These are phyloP conservation scores for Palythoa grandis DNA, from an alignment of 92 coral and sea anemone species.

Conservation along the genomic window DNA sequence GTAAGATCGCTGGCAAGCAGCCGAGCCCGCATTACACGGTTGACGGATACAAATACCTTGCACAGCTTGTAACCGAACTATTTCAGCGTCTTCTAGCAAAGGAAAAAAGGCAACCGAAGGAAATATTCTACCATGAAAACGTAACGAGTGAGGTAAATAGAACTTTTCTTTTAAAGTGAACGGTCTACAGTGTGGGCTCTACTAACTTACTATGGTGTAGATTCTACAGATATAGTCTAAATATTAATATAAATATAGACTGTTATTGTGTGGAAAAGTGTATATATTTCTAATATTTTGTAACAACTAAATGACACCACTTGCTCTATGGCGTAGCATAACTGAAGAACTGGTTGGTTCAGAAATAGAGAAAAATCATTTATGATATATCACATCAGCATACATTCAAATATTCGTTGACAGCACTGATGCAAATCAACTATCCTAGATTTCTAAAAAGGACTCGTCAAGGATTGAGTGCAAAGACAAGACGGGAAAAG, in stretches of 20 bases:
- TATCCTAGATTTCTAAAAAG: neutral
- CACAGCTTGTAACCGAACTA: slow-evolving; percentile 49
- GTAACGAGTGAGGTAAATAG: neutral
- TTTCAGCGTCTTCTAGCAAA: slow-evolving; percentile 30
- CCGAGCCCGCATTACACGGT: slow-evolving; percentile 78
- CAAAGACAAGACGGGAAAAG: slow-evolving; percentile 46
- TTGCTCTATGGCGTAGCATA: too few relatives aligned
- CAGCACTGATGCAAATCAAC: neutral
- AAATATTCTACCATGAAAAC: neutral
- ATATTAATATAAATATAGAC: too few relatives aligned
- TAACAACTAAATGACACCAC: too few relatives aligned
- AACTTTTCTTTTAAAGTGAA: neutral
- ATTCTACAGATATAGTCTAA: too few relatives aligned
- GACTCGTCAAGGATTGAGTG: slow-evolving; percentile 38
- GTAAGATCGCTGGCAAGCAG: slow-evolving; percentile 56
- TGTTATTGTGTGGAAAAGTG: too few relatives aligned
- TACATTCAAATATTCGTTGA: neutral
- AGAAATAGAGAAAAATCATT: too few relatives aligned
- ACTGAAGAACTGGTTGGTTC: too few relatives aligned
- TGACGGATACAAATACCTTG: slow-evolving; percentile 68
- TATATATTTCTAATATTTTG: too few relatives aligned
- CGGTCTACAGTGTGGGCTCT: neutral
- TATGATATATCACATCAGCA: too few relatives aligned
- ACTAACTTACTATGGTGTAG: too few relatives aligned
- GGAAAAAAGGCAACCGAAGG: slow-evolving; percentile 3